Evolutionary conservation across 2,113 vertebrate species (phyloP).

Genomic region (Mola mola): DNA sequence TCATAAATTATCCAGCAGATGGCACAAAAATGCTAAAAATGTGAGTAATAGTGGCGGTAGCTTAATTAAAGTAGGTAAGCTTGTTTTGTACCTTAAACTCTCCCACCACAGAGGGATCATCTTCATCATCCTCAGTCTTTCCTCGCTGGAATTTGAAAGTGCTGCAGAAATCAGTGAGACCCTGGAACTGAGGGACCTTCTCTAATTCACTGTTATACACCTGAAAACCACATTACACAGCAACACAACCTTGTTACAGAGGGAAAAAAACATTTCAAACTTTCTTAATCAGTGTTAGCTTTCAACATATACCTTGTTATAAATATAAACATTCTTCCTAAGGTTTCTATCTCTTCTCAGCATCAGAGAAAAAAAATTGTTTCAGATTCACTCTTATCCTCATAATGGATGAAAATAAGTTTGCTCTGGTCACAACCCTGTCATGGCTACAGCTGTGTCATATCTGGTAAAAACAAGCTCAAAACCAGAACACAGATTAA

Average conservation of each 20-base stretch:
- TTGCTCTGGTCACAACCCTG: background rate
- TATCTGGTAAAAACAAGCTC: background rate
- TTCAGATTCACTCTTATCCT: no score
- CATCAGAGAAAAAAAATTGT: background rate
- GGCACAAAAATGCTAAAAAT: conserved; percentile 40
- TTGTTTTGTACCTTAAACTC: conserved; percentile 91
- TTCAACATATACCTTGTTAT: no score
- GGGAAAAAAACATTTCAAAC: no score
- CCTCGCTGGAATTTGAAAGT: conserved; percentile 94
- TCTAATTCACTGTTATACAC: conserved; percentile 89
- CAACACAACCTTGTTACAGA: conserved; percentile 2
- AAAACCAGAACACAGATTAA: conserved; percentile 10
- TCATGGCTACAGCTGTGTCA: no score
- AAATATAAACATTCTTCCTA: background rate
- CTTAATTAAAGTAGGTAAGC: background rate
- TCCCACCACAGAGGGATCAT: conserved; percentile 93
- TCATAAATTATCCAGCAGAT: conserved; percentile 58
- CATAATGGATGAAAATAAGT: no score
- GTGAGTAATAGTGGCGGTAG: no score
- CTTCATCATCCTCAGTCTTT: conserved; percentile 86
- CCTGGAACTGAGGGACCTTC: conserved; percentile 85
- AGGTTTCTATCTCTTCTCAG: background rate
- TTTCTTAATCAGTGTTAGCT: no score
- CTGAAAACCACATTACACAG: conserved; percentile 68
- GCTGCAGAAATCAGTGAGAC: conserved; percentile 93